These are phyloP conservation scores for Tetramorium parvispinum DNA, from an alignment of 1,140 invertebrate genomes.

Conservation along the genomic window DNA sequence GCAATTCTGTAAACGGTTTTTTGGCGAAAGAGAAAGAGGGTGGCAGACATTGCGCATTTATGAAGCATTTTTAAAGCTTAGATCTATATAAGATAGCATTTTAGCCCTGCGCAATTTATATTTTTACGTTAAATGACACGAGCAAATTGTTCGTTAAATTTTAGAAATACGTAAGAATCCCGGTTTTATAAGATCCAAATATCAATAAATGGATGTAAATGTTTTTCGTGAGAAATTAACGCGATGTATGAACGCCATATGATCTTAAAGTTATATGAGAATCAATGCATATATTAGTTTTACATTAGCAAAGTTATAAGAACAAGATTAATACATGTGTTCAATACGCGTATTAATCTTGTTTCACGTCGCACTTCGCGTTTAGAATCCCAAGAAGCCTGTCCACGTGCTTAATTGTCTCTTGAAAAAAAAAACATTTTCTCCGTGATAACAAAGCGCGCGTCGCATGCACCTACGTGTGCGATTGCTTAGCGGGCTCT, in stretches of 20 bases:
- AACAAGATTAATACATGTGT: conserved; percentile 1
- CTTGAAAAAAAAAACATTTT: conserved; percentile 52
- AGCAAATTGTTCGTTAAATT: conserved; percentile 64
- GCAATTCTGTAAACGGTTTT: conserved; percentile 68
- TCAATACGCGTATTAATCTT: neutral
- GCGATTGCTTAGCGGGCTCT: conserved; percentile 67
- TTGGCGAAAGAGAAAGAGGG: conserved; percentile 71
- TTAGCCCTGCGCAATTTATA: conserved; percentile 59
- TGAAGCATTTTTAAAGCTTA: conserved; percentile 72
- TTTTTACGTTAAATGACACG: conserved; percentile 61
- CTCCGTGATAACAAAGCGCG: conserved; percentile 35
- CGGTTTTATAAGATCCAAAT: conserved; percentile 63
- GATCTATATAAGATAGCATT: conserved; percentile 57
- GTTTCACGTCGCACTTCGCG: neutral
- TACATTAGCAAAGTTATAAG: neutral
- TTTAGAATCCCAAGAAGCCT: conserved; percentile 31
- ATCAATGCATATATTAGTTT: conserved; percentile 21
- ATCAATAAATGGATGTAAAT: conserved; percentile 65
- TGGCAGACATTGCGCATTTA: conserved; percentile 81
- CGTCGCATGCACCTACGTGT: conserved; percentile 39
- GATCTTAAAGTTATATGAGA: conserved; percentile 22
- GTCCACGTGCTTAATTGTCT: conserved; percentile 40
- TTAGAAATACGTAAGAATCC: conserved; percentile 59
- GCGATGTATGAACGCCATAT: conserved; percentile 16
- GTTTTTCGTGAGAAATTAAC: conserved; percentile 23